Base-by-base conservation (phyloP, 2,888 invertebrate species). In the Xanthostigma xanthostigma region DNA sequence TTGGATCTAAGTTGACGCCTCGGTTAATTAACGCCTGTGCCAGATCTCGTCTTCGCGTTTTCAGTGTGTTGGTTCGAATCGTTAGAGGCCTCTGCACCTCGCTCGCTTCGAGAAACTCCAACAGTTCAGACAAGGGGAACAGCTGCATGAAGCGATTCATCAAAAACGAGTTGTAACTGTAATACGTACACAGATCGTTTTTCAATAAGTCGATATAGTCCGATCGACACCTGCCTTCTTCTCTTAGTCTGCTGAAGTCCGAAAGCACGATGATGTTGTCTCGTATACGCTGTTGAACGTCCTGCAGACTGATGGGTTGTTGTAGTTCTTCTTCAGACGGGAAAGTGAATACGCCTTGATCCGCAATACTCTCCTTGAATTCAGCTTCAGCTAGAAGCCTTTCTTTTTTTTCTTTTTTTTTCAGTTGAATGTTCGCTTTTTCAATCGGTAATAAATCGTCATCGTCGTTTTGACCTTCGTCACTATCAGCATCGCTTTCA, bases 1-100 rank as follows among this genome's bases (percentile, higher is more conserved):
- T 78, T 1, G 97, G 96, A 70, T 99, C 97, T 53, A 99, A 75
- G 73, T 99, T 98, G 0, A 97, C 94, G 17, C 98, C 98, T 60
- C 97, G 78, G 61, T 90, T 90, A 48, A 98, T 98, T 40, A 99
- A 72, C 11, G 93, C 85, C 60, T 92, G 92, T 5, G 96, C 96
- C 50, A 97, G 73, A 68, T 96, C 95, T 50, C 93, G 75, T 55
- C 96, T 73, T 48, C 97, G 75, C 0, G 88, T 87, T 69, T 96
- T 98, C 37, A 99, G 71, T 48, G 90, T 93, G 63, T 99, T 98
- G 1, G 95, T 90, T 51, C 98, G 77, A 52, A 99, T 89, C 0
- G 97, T 98, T 34, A 97, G 73, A 1, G 98, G 98, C 50, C 98
- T 76, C 50, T 91, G 84, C 8, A 87, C 81, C 73, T 99, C 97